Evolutionary conservation across 2,113 vertebrate species (phyloP).

Genomic region (Chaetops frenatus): DNA sequence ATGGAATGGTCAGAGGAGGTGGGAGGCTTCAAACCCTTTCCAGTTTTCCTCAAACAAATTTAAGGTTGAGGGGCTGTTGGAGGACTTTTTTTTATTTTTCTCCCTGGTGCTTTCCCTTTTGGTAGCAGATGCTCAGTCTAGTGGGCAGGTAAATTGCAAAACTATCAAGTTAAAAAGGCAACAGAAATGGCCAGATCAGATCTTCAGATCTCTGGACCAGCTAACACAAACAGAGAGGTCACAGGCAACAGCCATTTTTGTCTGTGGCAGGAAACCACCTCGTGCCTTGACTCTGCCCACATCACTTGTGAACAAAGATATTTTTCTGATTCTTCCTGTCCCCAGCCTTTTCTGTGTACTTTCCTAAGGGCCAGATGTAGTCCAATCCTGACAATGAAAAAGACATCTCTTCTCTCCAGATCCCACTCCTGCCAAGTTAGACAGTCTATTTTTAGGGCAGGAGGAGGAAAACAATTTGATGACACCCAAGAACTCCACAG

Average conservation of each 20-base stretch:
- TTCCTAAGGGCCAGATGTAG: not conserved
- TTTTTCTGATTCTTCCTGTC: not conserved
- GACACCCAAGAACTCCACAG: not conserved
- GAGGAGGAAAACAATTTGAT: not conserved
- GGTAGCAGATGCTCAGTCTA: not conserved
- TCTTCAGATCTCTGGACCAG: not conserved
- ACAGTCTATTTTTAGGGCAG: not conserved
- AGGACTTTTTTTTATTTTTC: not conserved
- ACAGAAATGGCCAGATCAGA: not conserved
- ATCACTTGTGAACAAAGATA: not conserved
- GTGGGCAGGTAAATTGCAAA: not conserved
- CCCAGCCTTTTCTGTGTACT: not conserved
- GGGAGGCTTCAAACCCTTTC: not conserved
- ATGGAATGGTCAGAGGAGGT: not conserved
- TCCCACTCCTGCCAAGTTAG: not conserved
- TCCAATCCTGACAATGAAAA: not conserved
- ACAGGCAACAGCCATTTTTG: not conserved
- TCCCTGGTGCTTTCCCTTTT: not conserved
- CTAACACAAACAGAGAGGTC: not conserved
- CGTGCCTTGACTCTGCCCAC: accelerated
- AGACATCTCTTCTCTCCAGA: not conserved
- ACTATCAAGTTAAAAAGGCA: not conserved
- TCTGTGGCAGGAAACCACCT: not conserved
- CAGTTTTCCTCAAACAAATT: not conserved
- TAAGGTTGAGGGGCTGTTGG: not conserved